Percentiles rank a stretch among this genome's conserved stretches.
Conservation (phyloP, 2,888 invertebrate species). For the Iselma pallidipennis region DNA sequence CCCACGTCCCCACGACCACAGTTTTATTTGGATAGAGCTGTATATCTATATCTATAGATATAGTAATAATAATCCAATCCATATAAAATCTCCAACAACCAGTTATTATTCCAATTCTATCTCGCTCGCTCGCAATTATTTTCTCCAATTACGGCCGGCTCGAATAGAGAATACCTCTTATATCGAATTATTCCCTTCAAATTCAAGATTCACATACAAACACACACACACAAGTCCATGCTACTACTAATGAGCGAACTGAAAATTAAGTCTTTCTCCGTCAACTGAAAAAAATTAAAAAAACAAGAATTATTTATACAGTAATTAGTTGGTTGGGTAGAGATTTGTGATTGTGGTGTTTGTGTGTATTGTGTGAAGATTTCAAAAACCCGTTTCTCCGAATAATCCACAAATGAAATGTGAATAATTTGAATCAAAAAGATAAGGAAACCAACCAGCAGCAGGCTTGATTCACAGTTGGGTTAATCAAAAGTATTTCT, state of each 20-base stretch:
- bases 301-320: too few species aligned
- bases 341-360: slow-evolving; percentile 23
- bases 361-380: slow-evolving; percentile 18
- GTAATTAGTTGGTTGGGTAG: too few species aligned
- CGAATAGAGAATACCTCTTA: slow-evolving; percentile 25
- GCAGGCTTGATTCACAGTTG: slow-evolving; percentile 28
- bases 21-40: too few species aligned
- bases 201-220: not conserved
- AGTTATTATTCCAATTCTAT: slow-evolving; percentile 1
- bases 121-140: slow-evolving; percentile 26
- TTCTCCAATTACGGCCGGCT: slow-evolving; percentile 27
- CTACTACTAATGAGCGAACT: not conserved
- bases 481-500: slow-evolving; percentile 40
- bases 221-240: not conserved
- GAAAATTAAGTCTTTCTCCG: too few species aligned
- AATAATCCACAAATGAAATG: slow-evolving; percentile 36
- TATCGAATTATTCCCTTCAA: slow-evolving; percentile 19
- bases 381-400: slow-evolving; percentile 22
- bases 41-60: not conserved
- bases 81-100: not conserved
- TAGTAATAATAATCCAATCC: not conserved
- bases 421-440: slow-evolving; percentile 33
- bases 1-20: too few species aligned
- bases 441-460: slow-evolving; percentile 23
- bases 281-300: too few species aligned